Evolutionary conservation across 2,113 vertebrate genomes (phyloP).

Genomic region (Pygoscelis adeliae): DNA sequence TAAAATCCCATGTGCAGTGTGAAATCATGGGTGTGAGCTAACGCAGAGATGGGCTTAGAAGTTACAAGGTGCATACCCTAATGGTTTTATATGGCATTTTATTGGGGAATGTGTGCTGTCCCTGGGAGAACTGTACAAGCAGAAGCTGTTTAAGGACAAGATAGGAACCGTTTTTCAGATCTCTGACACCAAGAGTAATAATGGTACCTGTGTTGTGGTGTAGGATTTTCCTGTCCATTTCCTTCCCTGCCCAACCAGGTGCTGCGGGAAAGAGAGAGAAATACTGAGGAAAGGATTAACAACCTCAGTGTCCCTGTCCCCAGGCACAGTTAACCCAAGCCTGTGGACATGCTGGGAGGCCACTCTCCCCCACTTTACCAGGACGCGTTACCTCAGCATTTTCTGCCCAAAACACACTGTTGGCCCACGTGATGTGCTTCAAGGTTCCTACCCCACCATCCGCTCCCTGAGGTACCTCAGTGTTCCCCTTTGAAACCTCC

Average conservation of each 20-base stretch:
- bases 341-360: neutral
- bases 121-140: neutral
- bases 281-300: neutral
- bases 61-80: neutral
- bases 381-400: neutral
- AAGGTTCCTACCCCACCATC: neutral
- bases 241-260: neutral
- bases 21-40: neutral
- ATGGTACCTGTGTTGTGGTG: neutral
- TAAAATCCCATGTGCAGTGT: neutral
- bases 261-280: neutral
- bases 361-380: neutral
- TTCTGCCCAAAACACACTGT: neutral
- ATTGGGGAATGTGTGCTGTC: neutral
- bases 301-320: neutral
- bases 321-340: neutral
- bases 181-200: neutral
- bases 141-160: neutral
- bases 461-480: neutral
- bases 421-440: neutral
- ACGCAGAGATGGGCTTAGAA: neutral
- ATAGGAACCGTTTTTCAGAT: neutral
- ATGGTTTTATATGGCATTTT: neutral
- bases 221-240: neutral
- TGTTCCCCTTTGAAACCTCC: fast-evolving